These are phyloP conservation scores for Hemithea aestivaria DNA, from an alignment of 2,888 invertebrate genomes.

Conservation along the genomic window DNA sequence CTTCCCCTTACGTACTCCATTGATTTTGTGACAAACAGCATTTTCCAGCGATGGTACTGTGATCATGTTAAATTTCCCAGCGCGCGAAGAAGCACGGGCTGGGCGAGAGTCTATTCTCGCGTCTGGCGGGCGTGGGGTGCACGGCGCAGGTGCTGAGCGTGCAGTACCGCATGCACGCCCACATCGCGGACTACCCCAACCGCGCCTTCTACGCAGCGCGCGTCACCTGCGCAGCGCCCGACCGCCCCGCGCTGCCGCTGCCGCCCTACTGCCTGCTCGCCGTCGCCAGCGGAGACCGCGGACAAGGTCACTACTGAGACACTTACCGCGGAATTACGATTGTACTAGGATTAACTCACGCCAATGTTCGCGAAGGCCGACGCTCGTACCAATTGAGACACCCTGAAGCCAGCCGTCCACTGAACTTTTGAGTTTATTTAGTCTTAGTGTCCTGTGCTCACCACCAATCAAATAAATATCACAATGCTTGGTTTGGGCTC, in stretches of 20 bases:
- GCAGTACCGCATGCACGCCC: slow-evolving; percentile 93
- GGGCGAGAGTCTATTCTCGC: slow-evolving; percentile 87
- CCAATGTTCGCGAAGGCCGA: too few species aligned
- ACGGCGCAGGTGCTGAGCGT: slow-evolving; percentile 76
- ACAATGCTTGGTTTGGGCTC: too few species aligned
- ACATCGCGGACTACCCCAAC: slow-evolving; percentile 90
- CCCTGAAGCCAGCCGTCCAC: too few species aligned
- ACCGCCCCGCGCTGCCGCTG: slow-evolving; percentile 36
- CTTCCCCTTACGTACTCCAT: too few species aligned
- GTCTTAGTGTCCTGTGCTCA: too few species aligned
- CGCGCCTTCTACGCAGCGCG: slow-evolving; percentile 82
- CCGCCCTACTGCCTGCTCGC: slow-evolving; percentile 55
- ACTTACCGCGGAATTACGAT: too few species aligned
- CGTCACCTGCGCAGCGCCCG: slow-evolving; percentile 54
- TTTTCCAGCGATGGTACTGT: too few species aligned
- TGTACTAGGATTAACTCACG: too few species aligned
- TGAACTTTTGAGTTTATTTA: too few species aligned
- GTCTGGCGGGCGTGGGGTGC: slow-evolving; percentile 82
- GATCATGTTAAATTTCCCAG: slow-evolving; percentile 52
- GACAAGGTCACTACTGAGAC: slow-evolving; percentile 45
- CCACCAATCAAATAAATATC: too few species aligned
- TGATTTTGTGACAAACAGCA: too few species aligned
- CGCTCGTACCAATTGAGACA: too few species aligned
- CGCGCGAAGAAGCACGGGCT: slow-evolving; percentile 84
- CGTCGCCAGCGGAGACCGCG: slow-evolving; percentile 57